A percentile compares a stretch with the other conserved stretches of the same genome.
Evolutionary conservation across 2,888 invertebrate species (phyloP).

Genomic region (Polydrusus cervinus): DNA sequence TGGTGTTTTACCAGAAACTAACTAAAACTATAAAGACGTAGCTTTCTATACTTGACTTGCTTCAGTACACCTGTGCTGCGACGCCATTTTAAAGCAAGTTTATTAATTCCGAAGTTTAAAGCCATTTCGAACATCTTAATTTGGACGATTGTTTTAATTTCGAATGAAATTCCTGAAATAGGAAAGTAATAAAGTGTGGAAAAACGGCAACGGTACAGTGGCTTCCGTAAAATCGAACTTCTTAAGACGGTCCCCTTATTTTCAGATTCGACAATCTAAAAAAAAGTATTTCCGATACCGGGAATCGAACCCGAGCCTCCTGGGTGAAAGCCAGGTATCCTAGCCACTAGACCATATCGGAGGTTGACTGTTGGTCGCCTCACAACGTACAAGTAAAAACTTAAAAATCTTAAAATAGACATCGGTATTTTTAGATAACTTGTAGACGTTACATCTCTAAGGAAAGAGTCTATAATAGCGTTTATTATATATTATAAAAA

Average conservation of each 20-base stretch:
- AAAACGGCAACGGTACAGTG: conserved; percentile 2
- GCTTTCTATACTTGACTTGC: neutral
- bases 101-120: conserved; percentile 9
- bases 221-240: neutral
- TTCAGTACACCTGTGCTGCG: neutral
- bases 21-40: neutral
- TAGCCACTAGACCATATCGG: conserved; percentile 77
- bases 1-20: too few species aligned
- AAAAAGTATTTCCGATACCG: conserved; percentile 74
- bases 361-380: conserved; percentile 50
- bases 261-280: conserved; percentile 23
- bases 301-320: conserved; percentile 79
- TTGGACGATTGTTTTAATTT: conserved; percentile 14
- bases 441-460: neutral
- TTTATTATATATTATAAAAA: too few species aligned
- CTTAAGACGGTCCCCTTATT: too few species aligned
- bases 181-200: neutral
- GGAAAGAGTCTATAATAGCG: too few species aligned
- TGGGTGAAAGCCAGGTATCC: conserved; percentile 78
- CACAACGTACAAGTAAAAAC: neutral
- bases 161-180: conserved; percentile 14
- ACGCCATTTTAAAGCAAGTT: neutral
- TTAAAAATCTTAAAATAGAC: neutral
- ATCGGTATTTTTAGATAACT: too few species aligned
- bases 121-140: neutral